Evolutionary conservation across 2,888 invertebrate genomes (phyloP).

Genomic region (Spodoptera littoralis): DNA sequence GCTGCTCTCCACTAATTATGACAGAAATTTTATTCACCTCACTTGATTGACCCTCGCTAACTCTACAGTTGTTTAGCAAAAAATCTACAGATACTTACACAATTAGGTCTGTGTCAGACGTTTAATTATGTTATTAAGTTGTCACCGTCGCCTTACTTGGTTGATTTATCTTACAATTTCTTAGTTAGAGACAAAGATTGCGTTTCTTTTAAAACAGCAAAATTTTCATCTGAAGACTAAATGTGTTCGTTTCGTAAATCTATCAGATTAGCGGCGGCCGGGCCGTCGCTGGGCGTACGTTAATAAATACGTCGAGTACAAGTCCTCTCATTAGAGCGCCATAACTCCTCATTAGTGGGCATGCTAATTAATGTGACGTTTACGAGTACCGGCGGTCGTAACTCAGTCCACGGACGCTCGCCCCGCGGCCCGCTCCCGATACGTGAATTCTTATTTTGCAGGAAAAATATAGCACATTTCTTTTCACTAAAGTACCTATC

Average conservation of each 20-base stretch:
- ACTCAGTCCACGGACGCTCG: constrained; percentile 56
- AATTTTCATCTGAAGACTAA: constrained; percentile 18
- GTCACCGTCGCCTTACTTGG: constrained; percentile 34
- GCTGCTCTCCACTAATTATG: constrained; percentile 39
- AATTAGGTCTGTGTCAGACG: constrained; percentile 34
- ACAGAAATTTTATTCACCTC: constrained; percentile 40
- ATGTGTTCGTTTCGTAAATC: constrained; percentile 56
- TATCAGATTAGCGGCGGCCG: constrained; percentile 61
- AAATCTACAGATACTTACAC: constrained; percentile 24
- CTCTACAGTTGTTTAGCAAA: constrained; percentile 28
- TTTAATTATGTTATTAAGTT: constrained; percentile 49
- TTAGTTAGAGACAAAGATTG: constrained; percentile 3
- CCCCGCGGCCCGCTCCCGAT: constrained; percentile 51
- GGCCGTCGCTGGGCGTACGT: constrained; percentile 42
- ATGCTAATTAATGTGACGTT: constrained; percentile 88
- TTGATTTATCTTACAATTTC: constrained; percentile 38
- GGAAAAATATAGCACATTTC: constrained; percentile 44
- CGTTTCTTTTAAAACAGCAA: constrained; percentile 18
- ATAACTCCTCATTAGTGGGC: constrained; percentile 88
- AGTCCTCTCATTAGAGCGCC: constrained; percentile 86
- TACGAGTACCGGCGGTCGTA: constrained; percentile 80
- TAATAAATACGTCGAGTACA: constrained; percentile 76
- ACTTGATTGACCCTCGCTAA: constrained; percentile 21
- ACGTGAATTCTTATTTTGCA: constrained; percentile 56
- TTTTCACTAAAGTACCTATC: constrained; percentile 40